phyloP scores from a whole-genome alignment of 2,113 vertebrate genomes.

The Ceratotherium simum region DNA sequence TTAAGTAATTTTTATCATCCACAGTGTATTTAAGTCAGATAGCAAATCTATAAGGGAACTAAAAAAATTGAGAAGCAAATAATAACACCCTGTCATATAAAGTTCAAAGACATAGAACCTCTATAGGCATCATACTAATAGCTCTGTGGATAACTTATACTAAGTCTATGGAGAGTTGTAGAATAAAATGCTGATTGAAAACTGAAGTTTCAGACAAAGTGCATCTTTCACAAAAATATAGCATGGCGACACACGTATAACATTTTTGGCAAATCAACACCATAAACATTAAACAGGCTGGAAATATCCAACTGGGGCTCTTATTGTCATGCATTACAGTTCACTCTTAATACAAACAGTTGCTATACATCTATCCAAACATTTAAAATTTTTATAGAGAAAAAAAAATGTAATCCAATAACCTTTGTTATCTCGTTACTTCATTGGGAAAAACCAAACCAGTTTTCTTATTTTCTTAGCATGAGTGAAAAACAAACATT shows the following conservation, averaged over 20 bases:
- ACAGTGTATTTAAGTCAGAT: background rate
- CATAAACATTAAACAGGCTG: background rate
- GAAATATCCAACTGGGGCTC: background rate
- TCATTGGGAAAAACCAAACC: background rate
- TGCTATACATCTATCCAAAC: background rate
- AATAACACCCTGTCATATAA: background rate
- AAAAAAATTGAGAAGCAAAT: background rate
- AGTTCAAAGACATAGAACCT: background rate
- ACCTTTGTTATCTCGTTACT: background rate
- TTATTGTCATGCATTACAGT: background rate
- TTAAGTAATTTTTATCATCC: background rate
- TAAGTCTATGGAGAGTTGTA: background rate
- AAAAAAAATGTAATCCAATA: background rate
- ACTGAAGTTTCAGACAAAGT: background rate
- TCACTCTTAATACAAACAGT: background rate
- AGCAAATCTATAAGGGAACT: background rate
- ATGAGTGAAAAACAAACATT: background rate
- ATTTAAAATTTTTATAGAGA: background rate
- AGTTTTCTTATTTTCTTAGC: background rate
- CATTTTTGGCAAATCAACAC: background rate
- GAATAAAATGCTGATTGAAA: background rate
- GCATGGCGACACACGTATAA: background rate
- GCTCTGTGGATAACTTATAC: background rate
- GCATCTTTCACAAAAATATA: background rate
- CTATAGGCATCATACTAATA: background rate